Percentiles rank a stretch among this genome's conserved stretches.
Evolutionary conservation across 2,113 vertebrate genomes (phyloP).

Genomic region (Percopsis transmontana): DNA sequence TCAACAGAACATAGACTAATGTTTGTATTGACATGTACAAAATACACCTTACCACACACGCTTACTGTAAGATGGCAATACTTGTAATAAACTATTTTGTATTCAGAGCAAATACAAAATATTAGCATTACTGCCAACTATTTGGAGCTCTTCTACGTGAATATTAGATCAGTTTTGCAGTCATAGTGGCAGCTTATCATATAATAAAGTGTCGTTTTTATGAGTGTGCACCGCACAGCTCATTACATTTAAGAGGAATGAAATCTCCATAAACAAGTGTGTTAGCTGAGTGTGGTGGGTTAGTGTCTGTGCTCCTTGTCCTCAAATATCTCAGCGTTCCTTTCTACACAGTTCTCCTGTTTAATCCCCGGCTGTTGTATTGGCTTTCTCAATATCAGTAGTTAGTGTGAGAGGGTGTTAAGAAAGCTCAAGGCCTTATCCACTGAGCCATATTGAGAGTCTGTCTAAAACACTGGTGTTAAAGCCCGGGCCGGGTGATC

Average conservation of each 20-base stretch:
- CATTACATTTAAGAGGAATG: not conserved
- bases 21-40: not conserved
- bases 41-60: not conserved
- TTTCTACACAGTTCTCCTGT: slow-evolving; percentile 30
- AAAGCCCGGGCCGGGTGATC: slow-evolving; percentile 47
- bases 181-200: not conserved
- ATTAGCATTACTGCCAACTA: not conserved
- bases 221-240: not conserved
- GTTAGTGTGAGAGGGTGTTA: slow-evolving; percentile 46
- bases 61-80: not conserved
- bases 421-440: slow-evolving; percentile 54
- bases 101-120: not conserved
- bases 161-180: not conserved
- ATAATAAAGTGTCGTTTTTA: not conserved
- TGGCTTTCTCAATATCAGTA: slow-evolving; percentile 25
- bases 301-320: not conserved
- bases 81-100: not conserved
- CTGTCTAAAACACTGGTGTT: slow-evolving; percentile 43
- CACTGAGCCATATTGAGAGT: slow-evolving; percentile 37
- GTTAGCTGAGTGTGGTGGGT: not conserved
- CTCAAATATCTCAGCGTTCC: not conserved
- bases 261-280: not conserved
- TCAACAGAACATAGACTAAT: not conserved
- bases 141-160: not conserved
- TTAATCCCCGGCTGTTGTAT: slow-evolving; percentile 50